These are phyloP conservation scores for Sciurus carolinensis DNA, from an alignment of 2,797 vertebrate genomes.

Conservation along the genomic window DNA sequence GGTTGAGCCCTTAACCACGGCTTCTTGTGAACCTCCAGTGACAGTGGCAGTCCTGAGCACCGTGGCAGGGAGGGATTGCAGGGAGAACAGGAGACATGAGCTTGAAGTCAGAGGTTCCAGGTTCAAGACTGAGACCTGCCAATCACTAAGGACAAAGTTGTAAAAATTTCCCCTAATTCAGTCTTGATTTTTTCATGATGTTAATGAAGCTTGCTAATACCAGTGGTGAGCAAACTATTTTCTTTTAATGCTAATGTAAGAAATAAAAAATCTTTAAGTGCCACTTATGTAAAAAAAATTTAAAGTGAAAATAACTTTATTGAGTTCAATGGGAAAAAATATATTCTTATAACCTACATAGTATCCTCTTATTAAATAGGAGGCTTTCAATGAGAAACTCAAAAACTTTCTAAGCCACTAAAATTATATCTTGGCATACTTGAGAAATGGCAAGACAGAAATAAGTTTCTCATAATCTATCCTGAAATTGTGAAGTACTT, in stretches of 20 bases:
- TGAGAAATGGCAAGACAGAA: conserved; percentile 61
- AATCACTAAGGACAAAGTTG: not conserved
- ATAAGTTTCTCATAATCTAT: conserved; percentile 42
- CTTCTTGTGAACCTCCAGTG: not conserved
- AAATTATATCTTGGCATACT: conserved; percentile 62
- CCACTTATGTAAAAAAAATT: conserved; percentile 67
- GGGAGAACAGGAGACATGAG: not conserved
- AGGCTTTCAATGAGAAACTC: conserved; percentile 69
- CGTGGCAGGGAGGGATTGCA: not conserved
- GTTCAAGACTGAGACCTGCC: not conserved
- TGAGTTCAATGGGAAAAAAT: conserved; percentile 57
- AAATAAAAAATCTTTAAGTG: conserved; percentile 68
- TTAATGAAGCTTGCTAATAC: conserved; percentile 55
- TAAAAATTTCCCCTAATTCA: conserved; percentile 15
- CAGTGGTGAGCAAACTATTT: conserved; percentile 37
- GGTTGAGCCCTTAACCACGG: not conserved
- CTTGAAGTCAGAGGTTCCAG: not conserved
- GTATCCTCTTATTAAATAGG: conserved; percentile 71
- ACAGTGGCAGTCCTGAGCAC: not conserved
- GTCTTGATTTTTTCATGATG: conserved; percentile 49
- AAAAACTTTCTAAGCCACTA: conserved; percentile 73
- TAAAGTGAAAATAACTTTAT: conserved; percentile 74
- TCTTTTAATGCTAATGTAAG: conserved; percentile 53
- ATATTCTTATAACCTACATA: conserved; percentile 63
- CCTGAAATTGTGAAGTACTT: conserved; percentile 37